Evolutionary conservation across 2,888 invertebrate species (phyloP), one percentile per base, ranked within the genome.

Genomic region (Hypolimnas misippus): DNA sequence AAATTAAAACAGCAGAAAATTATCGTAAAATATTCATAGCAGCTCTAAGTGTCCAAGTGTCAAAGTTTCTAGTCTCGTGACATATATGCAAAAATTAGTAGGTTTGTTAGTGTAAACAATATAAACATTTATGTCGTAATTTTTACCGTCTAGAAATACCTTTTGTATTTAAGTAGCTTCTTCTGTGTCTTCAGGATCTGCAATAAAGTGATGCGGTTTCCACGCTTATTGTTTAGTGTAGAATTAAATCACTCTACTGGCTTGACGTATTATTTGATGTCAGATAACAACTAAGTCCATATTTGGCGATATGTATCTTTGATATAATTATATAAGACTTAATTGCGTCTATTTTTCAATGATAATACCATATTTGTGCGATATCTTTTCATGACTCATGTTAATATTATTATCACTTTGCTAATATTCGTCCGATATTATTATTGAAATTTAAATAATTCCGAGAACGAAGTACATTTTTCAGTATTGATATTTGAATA

Each of bases 261-360:
- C 38, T 46, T 65, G 64, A 62, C 67, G 62, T 58, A 29, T 50
- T 54, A 54, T 54, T 57, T 65, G 56, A 25, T 51, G 40, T 16
- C 21, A 40, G 59, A 65, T 62, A 62, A 38, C 35, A 57, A 58
- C 19, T 57, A 66, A 63, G 53, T 55, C 56, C 65, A 57, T 62
- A 62, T 67, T 67, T 60, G 67, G 62, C 31, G 62, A 51, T 65
- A 49, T 64, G 44, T 56, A 50, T 21, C 29, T 58, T 38, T 38
- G 16, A 49, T 49, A 16, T 57, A 60, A 57, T 61, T 38, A 38
- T 42, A 35, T 55, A 57, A 57, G 57, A 31, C 31, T 40, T 50
- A 38, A 19, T 16, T 12, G 38, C 7, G 10, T 53, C 10, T 21
- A 42, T 14, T 63, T 58, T 54, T 59, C 51, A 55, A 29, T 33